phyloP scores from a whole-genome alignment of 2,888 invertebrate species.

The Ommatoiulus sabulosus region DNA sequence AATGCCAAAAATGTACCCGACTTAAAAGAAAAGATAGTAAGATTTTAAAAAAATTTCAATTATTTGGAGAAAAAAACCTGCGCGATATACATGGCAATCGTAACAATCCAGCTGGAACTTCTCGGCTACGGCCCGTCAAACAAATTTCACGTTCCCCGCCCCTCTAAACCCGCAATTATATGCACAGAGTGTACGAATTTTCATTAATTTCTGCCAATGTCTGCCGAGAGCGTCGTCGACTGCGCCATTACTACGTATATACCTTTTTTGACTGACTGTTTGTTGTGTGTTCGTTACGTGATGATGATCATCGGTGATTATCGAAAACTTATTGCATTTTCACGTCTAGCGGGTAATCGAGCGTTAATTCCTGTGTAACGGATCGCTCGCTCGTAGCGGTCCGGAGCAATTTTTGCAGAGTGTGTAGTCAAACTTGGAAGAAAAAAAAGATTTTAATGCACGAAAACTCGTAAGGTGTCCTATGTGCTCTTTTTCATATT shows the following conservation, averaged over 20 bases:
- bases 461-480: not conserved
- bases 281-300: not conserved
- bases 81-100: no score
- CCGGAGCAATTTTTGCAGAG: not conserved
- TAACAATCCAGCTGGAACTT: no score
- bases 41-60: no score
- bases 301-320: not conserved
- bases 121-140: no score
- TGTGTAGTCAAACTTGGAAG: not conserved
- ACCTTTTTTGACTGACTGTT: not conserved
- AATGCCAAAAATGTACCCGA: no score
- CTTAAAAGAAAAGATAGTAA: no score
- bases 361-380: not conserved
- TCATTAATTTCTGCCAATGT: not conserved
- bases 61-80: no score
- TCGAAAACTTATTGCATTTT: not conserved
- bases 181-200: not conserved
- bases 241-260: not conserved
- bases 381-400: not conserved
- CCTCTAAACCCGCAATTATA: not conserved
- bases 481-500: not conserved
- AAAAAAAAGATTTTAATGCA: not conserved
- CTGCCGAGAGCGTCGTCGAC: not conserved
- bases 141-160: no score
- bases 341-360: not conserved